Conservation (phyloP, 1,140 invertebrate species). For the Nixonia krombeini region DNA sequence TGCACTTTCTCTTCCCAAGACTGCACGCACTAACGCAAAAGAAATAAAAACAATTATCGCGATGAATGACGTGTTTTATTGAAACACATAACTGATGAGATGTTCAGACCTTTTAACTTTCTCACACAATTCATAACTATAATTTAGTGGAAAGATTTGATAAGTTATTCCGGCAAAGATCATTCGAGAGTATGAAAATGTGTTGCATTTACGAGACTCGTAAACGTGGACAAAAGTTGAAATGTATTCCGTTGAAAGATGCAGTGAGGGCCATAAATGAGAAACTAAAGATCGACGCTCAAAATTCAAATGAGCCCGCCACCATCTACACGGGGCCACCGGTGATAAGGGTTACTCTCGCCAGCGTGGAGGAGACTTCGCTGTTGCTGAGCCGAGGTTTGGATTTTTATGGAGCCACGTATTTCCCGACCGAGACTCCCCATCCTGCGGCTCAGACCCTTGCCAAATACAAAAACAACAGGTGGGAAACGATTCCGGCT, state of each 20-base stretch:
- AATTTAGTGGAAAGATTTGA: too few species aligned
- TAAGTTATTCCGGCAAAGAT: too few species aligned
- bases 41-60: too few species aligned
- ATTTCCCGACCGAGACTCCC: slow-evolving; percentile 85
- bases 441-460: slow-evolving; percentile 73
- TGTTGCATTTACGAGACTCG: too few species aligned
- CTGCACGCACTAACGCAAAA: too few species aligned
- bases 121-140: too few species aligned
- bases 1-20: too few species aligned
- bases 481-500: slow-evolving; percentile 48
- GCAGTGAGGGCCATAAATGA: slow-evolving; percentile 68
- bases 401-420: slow-evolving; percentile 88
- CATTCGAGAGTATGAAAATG: too few species aligned
- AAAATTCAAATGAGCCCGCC: slow-evolving; percentile 72
- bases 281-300: slow-evolving; percentile 65
- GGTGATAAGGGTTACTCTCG: slow-evolving; percentile 81
- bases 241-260: slow-evolving; percentile 29
- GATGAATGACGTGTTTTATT: too few species aligned
- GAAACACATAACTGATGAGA: too few species aligned
- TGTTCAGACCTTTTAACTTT: too few species aligned
- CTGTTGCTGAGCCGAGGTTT: slow-evolving; percentile 84
- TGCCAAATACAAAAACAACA: slow-evolving; percentile 72
- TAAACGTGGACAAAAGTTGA: slow-evolving; percentile 3
- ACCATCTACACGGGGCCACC: slow-evolving; percentile 71
- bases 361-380: slow-evolving; percentile 85